Evolutionary conservation across 2,888 invertebrate genomes (phyloP).

Genomic region (Mesochorus sp.): DNA sequence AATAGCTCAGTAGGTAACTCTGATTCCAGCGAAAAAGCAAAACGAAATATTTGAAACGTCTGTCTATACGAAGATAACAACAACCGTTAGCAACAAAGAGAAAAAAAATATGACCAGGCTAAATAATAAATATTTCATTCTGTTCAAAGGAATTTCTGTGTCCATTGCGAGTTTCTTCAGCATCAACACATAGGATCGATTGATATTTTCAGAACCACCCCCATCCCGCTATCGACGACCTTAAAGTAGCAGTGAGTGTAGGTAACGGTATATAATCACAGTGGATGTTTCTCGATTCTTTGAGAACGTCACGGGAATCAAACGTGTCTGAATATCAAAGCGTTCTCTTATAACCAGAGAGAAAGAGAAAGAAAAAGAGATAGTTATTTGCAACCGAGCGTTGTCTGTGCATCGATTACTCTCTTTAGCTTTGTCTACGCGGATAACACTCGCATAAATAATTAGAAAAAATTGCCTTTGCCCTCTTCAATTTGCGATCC

Average conservation of each 20-base stretch:
- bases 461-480: constrained; percentile 39
- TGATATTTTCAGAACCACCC: constrained; percentile 27
- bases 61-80: not conserved
- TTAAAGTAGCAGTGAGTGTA: constrained; percentile 15
- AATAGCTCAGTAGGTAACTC: constrained; percentile 31
- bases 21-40: too few relatives aligned
- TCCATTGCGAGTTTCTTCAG: not conserved
- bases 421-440: constrained; percentile 31
- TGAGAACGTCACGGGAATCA: constrained; percentile 31
- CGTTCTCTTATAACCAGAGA: not conserved
- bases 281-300: constrained; percentile 27
- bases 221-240: not conserved
- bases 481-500: not conserved
- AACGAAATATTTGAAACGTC: not conserved
- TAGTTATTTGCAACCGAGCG: constrained; percentile 27
- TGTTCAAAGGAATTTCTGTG: not conserved
- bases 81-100: not conserved
- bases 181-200: constrained; percentile 39
- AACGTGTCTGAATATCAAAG: constrained; percentile 35
- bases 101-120: not conserved
- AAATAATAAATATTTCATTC: not conserved
- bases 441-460: constrained; percentile 54
- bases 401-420: constrained; percentile 57
- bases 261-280: not conserved
- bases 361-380: not conserved